Conservation (phyloP, 2,113 vertebrate species). For the Myotis davidii region DNA sequence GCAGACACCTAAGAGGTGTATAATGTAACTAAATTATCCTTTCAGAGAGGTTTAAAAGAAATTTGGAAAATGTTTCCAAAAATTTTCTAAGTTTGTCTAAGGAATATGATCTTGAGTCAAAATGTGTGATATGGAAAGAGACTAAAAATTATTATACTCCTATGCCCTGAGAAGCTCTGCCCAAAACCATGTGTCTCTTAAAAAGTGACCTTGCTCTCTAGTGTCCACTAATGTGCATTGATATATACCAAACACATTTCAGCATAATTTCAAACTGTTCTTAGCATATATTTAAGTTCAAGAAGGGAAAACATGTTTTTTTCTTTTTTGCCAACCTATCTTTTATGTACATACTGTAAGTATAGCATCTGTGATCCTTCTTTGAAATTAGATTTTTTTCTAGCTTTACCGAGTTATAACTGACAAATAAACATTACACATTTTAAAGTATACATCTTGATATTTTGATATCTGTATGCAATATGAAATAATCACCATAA, state of each 20-base stretch:
- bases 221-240: not conserved
- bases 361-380: not conserved
- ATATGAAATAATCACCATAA: not conserved
- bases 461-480: not conserved
- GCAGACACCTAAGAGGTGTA: not conserved
- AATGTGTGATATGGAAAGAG: not conserved
- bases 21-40: not conserved
- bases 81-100: conserved; percentile 2
- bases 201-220: not conserved
- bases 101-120: not conserved
- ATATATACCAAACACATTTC: not conserved
- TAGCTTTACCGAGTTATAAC: not conserved
- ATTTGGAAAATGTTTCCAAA: not conserved
- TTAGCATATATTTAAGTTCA: not conserved
- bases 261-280: not conserved
- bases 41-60: conserved; percentile 2
- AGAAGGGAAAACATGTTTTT: not conserved
- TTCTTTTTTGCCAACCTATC: not conserved
- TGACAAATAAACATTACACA: not conserved
- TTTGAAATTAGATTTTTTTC: not conserved
- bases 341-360: not conserved
- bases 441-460: not conserved
- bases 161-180: not conserved
- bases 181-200: not conserved
- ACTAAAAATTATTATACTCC: not conserved